Evolutionary conservation across 2,113 vertebrate genomes (phyloP).

Genomic region (Pandion haliaetus): DNA sequence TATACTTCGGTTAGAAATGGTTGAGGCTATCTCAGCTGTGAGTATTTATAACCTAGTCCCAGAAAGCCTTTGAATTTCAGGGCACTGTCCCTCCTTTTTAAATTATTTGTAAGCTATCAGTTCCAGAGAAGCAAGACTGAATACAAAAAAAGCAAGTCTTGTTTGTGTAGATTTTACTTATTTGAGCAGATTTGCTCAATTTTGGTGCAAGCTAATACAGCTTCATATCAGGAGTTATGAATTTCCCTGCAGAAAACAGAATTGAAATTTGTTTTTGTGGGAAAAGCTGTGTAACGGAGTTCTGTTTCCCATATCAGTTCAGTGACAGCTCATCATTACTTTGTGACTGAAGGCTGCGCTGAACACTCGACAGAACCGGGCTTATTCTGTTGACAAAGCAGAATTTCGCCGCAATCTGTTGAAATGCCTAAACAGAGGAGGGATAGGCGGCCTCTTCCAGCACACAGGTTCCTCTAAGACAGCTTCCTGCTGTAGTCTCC

Average conservation of each 20-base stretch:
- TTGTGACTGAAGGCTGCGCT: neutral
- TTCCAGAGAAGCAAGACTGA: neutral
- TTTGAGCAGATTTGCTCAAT: neutral
- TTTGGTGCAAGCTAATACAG: neutral
- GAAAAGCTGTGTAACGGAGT: neutral
- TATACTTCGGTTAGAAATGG: neutral
- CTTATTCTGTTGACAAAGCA: neutral
- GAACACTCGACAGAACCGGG: neutral
- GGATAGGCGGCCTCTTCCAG: neutral
- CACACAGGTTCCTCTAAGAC: neutral
- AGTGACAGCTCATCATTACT: slow-evolving; percentile 1
- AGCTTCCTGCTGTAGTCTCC: neutral
- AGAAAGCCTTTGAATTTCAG: neutral
- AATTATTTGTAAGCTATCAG: neutral
- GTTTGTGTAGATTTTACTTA: neutral
- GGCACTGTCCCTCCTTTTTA: neutral
- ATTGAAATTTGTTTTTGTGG: neutral
- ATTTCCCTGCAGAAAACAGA: neutral
- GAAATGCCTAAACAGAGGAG: neutral
- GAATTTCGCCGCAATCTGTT: neutral
- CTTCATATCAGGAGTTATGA: neutral
- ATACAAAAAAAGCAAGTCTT: neutral
- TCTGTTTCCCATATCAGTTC: neutral
- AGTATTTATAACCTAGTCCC: neutral
- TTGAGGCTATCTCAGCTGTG: neutral